These are phyloP conservation scores for Stenolophus ochropezus DNA, from an alignment of 2,888 invertebrate species.

Conservation along the genomic window DNA sequence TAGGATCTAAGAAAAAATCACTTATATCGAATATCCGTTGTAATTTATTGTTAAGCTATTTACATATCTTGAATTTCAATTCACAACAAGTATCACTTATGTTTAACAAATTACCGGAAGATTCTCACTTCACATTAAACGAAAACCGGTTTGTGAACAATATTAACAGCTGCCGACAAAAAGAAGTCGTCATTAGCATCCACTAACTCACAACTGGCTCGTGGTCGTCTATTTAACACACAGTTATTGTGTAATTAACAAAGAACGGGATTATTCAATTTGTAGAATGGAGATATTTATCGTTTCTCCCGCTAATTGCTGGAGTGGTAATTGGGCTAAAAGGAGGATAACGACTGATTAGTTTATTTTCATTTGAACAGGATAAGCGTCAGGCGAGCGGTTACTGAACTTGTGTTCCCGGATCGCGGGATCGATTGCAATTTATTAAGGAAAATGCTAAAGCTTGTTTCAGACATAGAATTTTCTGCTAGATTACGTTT, in stretches of 20 bases:
- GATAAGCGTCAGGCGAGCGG: not conserved
- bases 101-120: not conserved
- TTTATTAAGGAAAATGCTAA: not conserved
- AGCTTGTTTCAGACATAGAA: not conserved
- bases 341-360: not conserved
- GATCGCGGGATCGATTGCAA: not conserved
- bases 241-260: not conserved
- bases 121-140: not conserved
- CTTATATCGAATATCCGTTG: not conserved
- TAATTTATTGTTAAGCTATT: not conserved
- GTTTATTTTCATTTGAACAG: not conserved
- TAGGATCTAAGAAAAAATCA: too few relatives aligned
- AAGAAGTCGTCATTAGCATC: not conserved
- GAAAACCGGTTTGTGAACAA: not conserved
- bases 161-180: not conserved
- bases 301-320: conserved; percentile 27
- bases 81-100: not conserved
- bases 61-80: not conserved
- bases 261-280: conserved; percentile 40
- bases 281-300: conserved; percentile 37
- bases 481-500: not conserved
- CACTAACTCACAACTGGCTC: not conserved
- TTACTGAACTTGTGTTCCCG: not conserved
- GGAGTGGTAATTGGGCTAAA: not conserved
- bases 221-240: conserved; percentile 7